Evolutionary conservation across 2,888 invertebrate species (phyloP).

Genomic region (Schizaphis graminum): DNA sequence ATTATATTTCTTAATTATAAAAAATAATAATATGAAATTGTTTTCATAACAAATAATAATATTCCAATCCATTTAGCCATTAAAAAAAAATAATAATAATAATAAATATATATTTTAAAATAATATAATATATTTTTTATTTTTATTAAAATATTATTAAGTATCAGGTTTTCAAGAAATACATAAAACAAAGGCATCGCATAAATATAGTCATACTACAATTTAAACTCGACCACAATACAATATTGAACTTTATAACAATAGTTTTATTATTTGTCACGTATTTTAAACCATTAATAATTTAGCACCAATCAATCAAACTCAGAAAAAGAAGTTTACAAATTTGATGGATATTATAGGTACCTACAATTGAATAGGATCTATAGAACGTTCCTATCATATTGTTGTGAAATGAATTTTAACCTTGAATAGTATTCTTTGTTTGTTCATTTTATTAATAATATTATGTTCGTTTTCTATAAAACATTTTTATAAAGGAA

Average conservation of each 20-base stretch:
- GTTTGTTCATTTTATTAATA: slow-evolving; percentile 27
- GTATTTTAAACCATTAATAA: slow-evolving; percentile 33
- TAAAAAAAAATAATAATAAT: not conserved
- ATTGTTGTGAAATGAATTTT: slow-evolving; percentile 46
- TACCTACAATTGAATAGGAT: slow-evolving; percentile 42
- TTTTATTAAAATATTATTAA: not conserved
- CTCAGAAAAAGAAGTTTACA: slow-evolving; percentile 10
- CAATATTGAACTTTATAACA: slow-evolving; percentile 11
- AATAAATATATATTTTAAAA: not conserved
- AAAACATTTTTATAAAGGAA: slow-evolving; percentile 37
- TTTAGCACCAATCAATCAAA: slow-evolving; percentile 47
- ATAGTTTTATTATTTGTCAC: slow-evolving; percentile 43
- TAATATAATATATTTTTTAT: not conserved
- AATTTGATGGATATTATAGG: slow-evolving; percentile 21
- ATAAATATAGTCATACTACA: not conserved
- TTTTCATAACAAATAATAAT: not conserved
- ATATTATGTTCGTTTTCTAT: slow-evolving; percentile 42
- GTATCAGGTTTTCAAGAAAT: not conserved
- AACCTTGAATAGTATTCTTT: slow-evolving; percentile 51
- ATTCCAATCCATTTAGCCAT: not conserved
- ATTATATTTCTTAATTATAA: not conserved
- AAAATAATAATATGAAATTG: not conserved
- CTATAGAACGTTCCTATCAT: slow-evolving; percentile 26
- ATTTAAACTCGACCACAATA: not conserved
- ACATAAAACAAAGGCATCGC: not conserved